Evolutionary conservation across 2,797 vertebrate species (phyloP), one percentile per base, ranked within the genome.

Genomic region (Pempheris klunzingeri): DNA sequence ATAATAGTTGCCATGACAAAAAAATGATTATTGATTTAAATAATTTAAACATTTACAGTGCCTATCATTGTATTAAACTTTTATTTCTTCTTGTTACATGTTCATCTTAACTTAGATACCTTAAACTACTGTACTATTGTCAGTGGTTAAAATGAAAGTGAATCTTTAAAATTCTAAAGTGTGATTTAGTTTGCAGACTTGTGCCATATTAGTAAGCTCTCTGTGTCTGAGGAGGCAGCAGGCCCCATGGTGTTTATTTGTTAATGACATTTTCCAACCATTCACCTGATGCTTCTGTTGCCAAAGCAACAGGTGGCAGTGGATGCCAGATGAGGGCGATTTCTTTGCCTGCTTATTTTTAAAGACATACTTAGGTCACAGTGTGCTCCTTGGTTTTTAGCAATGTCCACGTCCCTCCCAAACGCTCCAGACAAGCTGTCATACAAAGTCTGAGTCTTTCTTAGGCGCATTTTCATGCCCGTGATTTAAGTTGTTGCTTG

Each of bases 281-380:
- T 74, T 85, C 71, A 77, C 60, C 69, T 69, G 63, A 81, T 89
- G 64, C 70, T 53, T 32, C 50, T 17, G 81, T 90, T 89, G 71
- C 87, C 83, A 84, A 67, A 90, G 90, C 83, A 92, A 89, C 90
- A 85, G 36, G 43, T 76, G 52, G 28, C 41, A 71, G 62, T 71
- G 53, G 85, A 66, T 69, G 34, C 32, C 65, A 78, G 46, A 76
- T 73, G 46, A 76, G 43, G 32, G 18, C 22, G 14, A 44, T 65
- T 39, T 62, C 46, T 58, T 49, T 74, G 47, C 76, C 54, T 78
- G 43, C n/a, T 57, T 77, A 77, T 61, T 82, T 34, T 67, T 52
- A 20, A 43, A 66, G 38, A 69, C 47, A 64, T 61, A 5, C 53
- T 61, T 41, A 5, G 62, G 67, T 78, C 52, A 77, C 47, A 50